Evolutionary conservation across 2,888 invertebrate species (phyloP).

Genomic region (Pantelozetes paolii): DNA sequence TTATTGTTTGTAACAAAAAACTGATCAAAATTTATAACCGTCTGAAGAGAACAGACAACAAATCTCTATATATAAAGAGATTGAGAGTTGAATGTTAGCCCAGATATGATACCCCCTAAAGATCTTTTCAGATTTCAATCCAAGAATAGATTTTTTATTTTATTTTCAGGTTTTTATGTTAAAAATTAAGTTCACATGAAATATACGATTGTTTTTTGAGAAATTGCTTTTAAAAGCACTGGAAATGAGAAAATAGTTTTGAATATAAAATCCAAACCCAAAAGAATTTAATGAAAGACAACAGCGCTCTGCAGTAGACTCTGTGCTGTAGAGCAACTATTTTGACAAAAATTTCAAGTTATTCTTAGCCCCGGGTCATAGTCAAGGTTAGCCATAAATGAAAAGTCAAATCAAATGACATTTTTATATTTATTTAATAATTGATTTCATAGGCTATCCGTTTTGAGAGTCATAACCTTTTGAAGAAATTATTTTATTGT

Average conservation of each 20-base stretch:
- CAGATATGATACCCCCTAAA: constrained; percentile 25
- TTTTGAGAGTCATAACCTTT: neutral
- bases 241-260: neutral
- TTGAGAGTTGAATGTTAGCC: neutral
- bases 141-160: neutral
- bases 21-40: constrained; percentile 1
- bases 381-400: neutral
- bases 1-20: neutral
- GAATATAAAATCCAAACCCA: neutral
- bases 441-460: neutral
- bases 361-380: constrained; percentile 20
- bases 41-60: constrained; percentile 4
- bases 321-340: constrained; percentile 3
- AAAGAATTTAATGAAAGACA: constrained; percentile 16
- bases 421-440: neutral
- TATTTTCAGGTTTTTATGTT: neutral
- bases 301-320: too few species aligned
- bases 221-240: neutral
- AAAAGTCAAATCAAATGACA: neutral
- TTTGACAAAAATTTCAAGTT: constrained; percentile 4
- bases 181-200: neutral
- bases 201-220: constrained; percentile 11
- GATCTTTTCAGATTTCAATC: constrained; percentile 11
- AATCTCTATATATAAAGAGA: neutral
- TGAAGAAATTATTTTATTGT: neutral